Evolutionary conservation across 2,797 vertebrate genomes (phyloP), one percentile per base, ranked within the genome.

Genomic region (Gallirallus australis): DNA sequence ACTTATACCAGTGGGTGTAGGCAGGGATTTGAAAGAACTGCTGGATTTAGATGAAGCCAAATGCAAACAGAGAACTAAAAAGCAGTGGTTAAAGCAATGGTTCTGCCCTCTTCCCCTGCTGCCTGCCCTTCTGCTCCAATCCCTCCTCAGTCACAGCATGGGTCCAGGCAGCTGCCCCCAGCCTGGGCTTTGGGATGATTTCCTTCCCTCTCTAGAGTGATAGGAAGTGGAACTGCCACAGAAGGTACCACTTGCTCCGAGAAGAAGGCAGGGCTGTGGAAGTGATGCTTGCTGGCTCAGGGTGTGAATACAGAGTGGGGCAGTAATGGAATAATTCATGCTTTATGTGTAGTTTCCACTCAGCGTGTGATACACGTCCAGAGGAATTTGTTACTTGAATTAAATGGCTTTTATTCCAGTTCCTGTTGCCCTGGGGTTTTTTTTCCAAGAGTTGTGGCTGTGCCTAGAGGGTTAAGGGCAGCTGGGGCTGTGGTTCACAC

Each of bases 1-100:
- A 92, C 78, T 96, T 89, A 30, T 20, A 95, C 71, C 60, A 28
- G 21, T 2, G 70, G 93, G 93, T 96, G 92, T 94, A 89, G 92
- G 95, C 94, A 92, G 92, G 94, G 96, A 94, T 96, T 96, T 94
- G 94, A 86, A 94, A 65, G 71, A 93, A 92, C 86, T 52, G 39
- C 70, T 78, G 92, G 89, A 61, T 93, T 96, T 94, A 87, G 79
- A 68, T 68, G 88, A 78, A 91, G 76, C 86, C 86, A 71, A 85
- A 92, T 61, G 86, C 86, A 87, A 85, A 60, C 60, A 85, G 72
- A 76, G 66, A 86, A 82, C 81, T 50, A 21, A 90, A 76, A 23
- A 90, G 42, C 82, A 64, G 45, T 57, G 66, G 19, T 47, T 47
- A 47, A 47, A 23, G 18, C 42, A 47, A 47, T 23, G 47, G 40